A percentile compares a stretch with the other conserved stretches of the same genome.
These are phyloP conservation scores for Leucoma salicis DNA, from an alignment of 2,888 invertebrate genomes.

Conservation along the genomic window DNA sequence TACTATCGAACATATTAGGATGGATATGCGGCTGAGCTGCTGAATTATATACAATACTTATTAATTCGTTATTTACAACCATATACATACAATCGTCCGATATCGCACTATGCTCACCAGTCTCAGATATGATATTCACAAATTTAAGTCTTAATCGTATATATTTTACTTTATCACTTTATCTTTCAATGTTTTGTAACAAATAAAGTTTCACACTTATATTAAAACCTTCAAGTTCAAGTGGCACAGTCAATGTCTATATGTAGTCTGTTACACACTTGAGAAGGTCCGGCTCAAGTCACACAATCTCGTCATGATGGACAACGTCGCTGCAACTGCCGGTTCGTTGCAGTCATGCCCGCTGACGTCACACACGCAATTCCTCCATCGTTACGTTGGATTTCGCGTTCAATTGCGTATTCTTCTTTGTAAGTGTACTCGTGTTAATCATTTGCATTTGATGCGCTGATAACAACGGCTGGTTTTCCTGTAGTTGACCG, in stretches of 20 bases:
- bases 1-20: constrained; percentile 56
- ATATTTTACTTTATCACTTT: constrained; percentile 14
- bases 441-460: constrained; percentile 90
- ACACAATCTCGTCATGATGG: constrained; percentile 78
- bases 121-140: constrained; percentile 45
- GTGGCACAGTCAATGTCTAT: constrained; percentile 39
- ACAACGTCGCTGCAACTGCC: constrained; percentile 79
- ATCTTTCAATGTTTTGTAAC: constrained; percentile 22
- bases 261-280: constrained; percentile 72
- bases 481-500: constrained; percentile 85
- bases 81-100: constrained; percentile 53
- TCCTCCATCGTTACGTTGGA: constrained; percentile 88
- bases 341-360: constrained; percentile 80
- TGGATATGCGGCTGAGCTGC: constrained; percentile 76
- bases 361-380: constrained; percentile 90
- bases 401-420: constrained; percentile 84
- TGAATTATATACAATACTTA: constrained; percentile 45
- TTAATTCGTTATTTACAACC: constrained; percentile 55
- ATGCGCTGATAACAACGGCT: constrained; percentile 87
- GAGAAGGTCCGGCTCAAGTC: constrained; percentile 81
- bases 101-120: constrained; percentile 31
- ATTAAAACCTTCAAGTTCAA: constrained; percentile 39
- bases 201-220: constrained; percentile 17
- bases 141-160: constrained; percentile 20
- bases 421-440: constrained; percentile 89